Conservation (phyloP, 2,888 invertebrate species). For the Stenurella melanura region DNA sequence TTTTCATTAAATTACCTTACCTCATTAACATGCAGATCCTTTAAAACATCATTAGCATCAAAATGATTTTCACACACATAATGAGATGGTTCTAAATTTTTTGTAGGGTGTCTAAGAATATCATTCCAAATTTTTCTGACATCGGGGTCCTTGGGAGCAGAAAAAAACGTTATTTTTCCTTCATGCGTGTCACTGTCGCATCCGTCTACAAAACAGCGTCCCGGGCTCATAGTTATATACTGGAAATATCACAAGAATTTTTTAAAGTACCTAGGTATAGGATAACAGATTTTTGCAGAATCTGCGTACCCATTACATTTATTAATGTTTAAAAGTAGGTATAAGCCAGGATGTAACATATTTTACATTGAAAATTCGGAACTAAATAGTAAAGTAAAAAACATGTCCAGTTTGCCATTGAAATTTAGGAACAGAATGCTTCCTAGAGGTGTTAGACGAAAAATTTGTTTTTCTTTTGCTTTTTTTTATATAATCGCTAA, state of each 20-base stretch:
- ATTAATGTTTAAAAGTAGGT: too few relatives aligned
- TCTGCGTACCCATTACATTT: too few relatives aligned
- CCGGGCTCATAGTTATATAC: neutral
- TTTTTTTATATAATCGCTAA: too few relatives aligned
- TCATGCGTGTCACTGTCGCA: neutral
- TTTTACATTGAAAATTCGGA: too few relatives aligned
- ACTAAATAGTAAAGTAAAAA: too few relatives aligned
- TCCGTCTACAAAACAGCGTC: neutral
- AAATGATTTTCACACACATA: neutral
- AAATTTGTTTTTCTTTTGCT: too few relatives aligned
- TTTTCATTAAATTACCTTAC: neutral
- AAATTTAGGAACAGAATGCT: too few relatives aligned
- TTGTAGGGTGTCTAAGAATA: neutral
- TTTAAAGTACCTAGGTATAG: neutral
- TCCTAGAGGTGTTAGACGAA: too few relatives aligned
- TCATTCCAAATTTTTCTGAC: neutral
- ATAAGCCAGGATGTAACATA: too few relatives aligned
- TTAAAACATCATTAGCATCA: neutral
- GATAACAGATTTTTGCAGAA: too few relatives aligned
- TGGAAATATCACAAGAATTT: neutral
- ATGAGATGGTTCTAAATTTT: neutral
- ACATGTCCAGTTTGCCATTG: too few relatives aligned
- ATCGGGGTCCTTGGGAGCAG: neutral
- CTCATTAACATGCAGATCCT: neutral
- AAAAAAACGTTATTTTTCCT: neutral